Evolutionary conservation across 30 jellyfish, hydroid and myxozoan genomes (phyloP).

Genomic region (Catostylus mosaicus): DNA sequence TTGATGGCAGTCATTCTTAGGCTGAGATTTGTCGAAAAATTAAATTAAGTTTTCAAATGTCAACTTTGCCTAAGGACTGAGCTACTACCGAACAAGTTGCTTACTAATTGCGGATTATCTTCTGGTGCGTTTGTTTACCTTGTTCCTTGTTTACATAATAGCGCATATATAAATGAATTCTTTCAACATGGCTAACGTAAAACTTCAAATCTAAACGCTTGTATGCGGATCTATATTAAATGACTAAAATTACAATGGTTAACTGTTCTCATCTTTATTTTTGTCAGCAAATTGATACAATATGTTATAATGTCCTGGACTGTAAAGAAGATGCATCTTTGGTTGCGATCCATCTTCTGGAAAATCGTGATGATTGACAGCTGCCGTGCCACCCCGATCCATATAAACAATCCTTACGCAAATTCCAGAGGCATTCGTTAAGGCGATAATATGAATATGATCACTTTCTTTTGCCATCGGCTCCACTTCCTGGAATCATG

Average conservation of each 20-base stretch:
- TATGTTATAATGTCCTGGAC: conserved; percentile 98
- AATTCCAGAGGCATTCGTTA: conserved; percentile 70
- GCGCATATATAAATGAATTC: no score
- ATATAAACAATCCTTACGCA: conserved; percentile 88
- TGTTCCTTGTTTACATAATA: no score
- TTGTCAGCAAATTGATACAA: conserved; percentile 57
- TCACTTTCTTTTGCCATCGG: conserved; percentile 99
- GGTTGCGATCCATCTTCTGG: conserved; percentile 96
- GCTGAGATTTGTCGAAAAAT: no score
- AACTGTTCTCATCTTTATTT: background rate
- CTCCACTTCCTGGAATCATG: conserved; percentile 85
- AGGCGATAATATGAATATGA: conserved; percentile 92
- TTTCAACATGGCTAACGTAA: no score
- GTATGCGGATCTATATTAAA: background rate
- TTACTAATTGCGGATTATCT: no score
- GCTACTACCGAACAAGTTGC: no score
- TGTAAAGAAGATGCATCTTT: conserved; percentile 67
- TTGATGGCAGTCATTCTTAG: no score
- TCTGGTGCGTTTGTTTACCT: no score
- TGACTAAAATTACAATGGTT: background rate
- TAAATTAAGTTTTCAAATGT: no score
- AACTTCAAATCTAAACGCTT: background rate
- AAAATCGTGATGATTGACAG: conserved; percentile 84
- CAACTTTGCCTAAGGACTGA: no score
- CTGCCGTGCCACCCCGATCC: conserved; percentile 91